Conservation (phyloP, 2,888 invertebrate genomes). For the Macrophya annulata region DNA sequence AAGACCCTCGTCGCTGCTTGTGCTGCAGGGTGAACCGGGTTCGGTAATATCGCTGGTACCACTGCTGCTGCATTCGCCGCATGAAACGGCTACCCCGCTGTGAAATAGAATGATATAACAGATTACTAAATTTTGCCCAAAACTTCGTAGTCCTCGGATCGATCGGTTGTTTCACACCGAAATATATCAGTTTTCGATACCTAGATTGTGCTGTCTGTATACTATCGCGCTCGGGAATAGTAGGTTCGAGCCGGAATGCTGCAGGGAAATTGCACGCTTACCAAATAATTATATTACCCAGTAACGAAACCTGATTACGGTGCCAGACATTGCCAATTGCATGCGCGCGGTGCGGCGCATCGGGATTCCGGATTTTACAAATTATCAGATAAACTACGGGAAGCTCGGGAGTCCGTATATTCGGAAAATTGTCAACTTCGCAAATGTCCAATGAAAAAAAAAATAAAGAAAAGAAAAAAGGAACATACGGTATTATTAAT, state of each 20-base stretch:
- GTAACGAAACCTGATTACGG: slow-evolving; percentile 75
- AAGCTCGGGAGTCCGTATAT: not conserved
- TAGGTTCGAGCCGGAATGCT: not conserved
- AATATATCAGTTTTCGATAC: not conserved
- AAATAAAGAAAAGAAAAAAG: not conserved
- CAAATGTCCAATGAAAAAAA: not conserved
- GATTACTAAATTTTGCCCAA: not conserved
- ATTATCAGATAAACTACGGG: not conserved
- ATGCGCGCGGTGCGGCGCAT: slow-evolving; percentile 60
- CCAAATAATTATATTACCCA: slow-evolving; percentile 73
- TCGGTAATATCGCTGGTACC: slow-evolving; percentile 92
- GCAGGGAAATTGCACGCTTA: slow-evolving; percentile 74
- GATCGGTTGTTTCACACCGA: slow-evolving; percentile 34
- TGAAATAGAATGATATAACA: slow-evolving; percentile 77
- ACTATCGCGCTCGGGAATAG: not conserved
- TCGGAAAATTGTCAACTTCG: not conserved
- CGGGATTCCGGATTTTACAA: slow-evolving; percentile 53
- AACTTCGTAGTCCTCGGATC: not conserved
- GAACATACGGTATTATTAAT: not conserved
- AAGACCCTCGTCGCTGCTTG: slow-evolving; percentile 83
- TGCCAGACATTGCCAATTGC: slow-evolving; percentile 74
- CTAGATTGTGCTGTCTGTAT: not conserved
- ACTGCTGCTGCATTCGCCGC: slow-evolving; percentile 84
- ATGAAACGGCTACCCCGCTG: slow-evolving; percentile 92
- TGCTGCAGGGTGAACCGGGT: slow-evolving; percentile 92